Percentiles rank a stretch among this genome's conserved stretches.
Evolutionary conservation across 2,113 vertebrate species (phyloP).

Genomic region (Psephotus haematonotus): DNA sequence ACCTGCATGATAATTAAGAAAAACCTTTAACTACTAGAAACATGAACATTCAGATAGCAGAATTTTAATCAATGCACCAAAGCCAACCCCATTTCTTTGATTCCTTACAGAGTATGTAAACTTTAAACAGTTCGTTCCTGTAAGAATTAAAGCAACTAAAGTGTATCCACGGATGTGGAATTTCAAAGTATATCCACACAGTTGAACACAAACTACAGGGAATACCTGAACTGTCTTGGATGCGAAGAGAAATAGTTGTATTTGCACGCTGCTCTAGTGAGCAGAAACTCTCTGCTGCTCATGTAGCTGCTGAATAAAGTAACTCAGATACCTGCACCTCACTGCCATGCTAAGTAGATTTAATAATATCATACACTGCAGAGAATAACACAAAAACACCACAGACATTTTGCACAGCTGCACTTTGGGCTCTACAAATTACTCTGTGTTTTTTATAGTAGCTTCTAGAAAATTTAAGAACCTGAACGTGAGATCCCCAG

Average conservation of each 20-base stretch:
- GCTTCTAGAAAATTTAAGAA: not conserved
- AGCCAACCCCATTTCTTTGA: not conserved
- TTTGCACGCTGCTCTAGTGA: not conserved
- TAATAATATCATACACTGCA: not conserved
- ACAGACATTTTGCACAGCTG: not conserved
- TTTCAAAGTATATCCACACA: not conserved
- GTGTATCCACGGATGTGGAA: not conserved
- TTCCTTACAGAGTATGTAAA: not conserved
- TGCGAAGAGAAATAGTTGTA: not conserved
- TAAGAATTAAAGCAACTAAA: not conserved
- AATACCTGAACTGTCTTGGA: not conserved
- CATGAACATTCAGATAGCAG: not conserved
- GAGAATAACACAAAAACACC: not conserved
- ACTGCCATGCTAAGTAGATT: not conserved
- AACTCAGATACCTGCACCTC: not conserved
- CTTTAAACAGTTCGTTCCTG: not conserved
- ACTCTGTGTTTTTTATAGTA: not conserved
- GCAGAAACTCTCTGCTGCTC: not conserved
- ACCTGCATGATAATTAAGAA: not conserved
- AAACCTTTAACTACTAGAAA: not conserved
- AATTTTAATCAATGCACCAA: not conserved
- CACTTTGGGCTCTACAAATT: not conserved
- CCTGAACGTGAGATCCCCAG: no score
- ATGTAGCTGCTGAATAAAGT: fast-evolving
- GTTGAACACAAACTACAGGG: not conserved